These are phyloP conservation scores for Musca vetustissima DNA, from an alignment of 1,140 invertebrate species.

Conservation along the genomic window DNA sequence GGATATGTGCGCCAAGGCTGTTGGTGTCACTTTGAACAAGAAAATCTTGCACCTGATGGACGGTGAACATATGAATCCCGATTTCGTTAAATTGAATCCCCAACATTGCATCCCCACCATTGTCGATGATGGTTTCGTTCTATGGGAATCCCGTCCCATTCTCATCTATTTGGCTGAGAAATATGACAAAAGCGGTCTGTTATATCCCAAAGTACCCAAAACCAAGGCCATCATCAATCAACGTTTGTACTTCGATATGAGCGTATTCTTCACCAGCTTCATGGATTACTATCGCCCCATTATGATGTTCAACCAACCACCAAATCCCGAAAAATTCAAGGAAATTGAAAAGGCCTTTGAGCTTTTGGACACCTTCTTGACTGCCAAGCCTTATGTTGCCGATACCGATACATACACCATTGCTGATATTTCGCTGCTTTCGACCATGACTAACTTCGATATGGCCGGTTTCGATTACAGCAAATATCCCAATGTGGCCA, in stretches of 20 bases:
- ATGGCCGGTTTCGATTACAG: conserved; percentile 65
- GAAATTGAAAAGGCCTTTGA: conserved; percentile 64
- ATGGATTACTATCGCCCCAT: conserved; percentile 67
- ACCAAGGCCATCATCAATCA: conserved; percentile 71
- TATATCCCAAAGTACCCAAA: conserved; percentile 69
- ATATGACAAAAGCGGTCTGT: conserved; percentile 67
- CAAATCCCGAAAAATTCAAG: conserved; percentile 64
- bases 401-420: conserved; percentile 67
- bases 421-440: conserved; percentile 69
- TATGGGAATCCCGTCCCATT: conserved; percentile 74
- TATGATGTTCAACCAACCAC: conserved; percentile 62
- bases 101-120: conserved; percentile 68
- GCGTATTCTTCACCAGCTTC: conserved; percentile 65
- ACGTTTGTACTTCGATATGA: conserved; percentile 72
- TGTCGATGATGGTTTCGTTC: conserved; percentile 66
- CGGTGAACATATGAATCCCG: conserved; percentile 68
- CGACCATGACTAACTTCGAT: conserved; percentile 67
- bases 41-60: conserved; percentile 64
- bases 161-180: conserved; percentile 68
- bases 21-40: conserved; percentile 72
- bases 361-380: conserved; percentile 67
- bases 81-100: conserved; percentile 66
- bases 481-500: conserved; percentile 67
- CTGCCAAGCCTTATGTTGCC: conserved; percentile 65
- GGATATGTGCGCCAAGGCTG: conserved; percentile 65